phyloP scores from a whole-genome alignment of 2,113 vertebrate species.

The Lates calcarifer region DNA sequence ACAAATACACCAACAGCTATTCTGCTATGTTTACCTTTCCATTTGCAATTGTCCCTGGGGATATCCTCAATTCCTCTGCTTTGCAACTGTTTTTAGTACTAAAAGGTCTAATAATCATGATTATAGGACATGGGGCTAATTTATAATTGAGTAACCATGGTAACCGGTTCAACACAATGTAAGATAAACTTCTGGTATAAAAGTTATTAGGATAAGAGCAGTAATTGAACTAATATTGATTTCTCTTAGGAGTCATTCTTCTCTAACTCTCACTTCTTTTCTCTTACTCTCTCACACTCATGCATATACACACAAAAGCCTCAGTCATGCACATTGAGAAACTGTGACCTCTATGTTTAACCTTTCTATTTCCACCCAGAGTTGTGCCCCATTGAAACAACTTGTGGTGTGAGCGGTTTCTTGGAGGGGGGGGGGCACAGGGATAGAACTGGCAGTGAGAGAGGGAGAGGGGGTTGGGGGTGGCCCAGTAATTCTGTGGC shows the following conservation, averaged over 20 bases:
- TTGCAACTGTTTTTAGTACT: conserved; percentile 30
- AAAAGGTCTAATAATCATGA: conserved; percentile 2
- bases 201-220: conserved; percentile 15
- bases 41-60: conserved; percentile 33
- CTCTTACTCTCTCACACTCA: background rate
- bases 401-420: conserved; percentile 75
- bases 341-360: conserved; percentile 72
- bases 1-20: conserved; percentile 5
- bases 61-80: conserved; percentile 33
- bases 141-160: background rate
- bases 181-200: conserved; percentile 7
- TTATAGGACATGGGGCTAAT: background rate
- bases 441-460: conserved; percentile 62
- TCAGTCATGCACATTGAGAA: conserved; percentile 57
- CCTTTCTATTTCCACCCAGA: conserved; percentile 72
- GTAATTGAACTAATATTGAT: conserved; percentile 12
- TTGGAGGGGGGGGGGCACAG: conserved; percentile 37
- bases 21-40: conserved; percentile 58
- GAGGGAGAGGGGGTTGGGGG: conserved; percentile 18
- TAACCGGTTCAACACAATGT: conserved; percentile 1
- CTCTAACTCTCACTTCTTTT: background rate
- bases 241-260: background rate
- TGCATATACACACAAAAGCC: conserved; percentile 40
- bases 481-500: conserved; percentile 60
- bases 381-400: conserved; percentile 73